Evolutionary conservation across 2,113 vertebrate species (phyloP).

Genomic region (Thermophis baileyi): DNA sequence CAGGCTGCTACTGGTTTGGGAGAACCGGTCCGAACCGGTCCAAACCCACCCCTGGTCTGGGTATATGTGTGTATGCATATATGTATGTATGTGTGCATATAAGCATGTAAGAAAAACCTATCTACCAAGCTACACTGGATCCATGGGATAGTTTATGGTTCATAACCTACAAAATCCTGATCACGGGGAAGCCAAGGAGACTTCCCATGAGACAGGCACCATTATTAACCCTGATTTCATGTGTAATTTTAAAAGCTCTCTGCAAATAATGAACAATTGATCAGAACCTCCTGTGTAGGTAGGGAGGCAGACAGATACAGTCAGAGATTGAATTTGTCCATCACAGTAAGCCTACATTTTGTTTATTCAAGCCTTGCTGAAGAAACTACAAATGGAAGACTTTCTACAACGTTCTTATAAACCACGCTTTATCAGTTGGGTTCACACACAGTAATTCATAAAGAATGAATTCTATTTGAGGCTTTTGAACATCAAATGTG

Average conservation of each 20-base stretch:
- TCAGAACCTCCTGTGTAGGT: neutral
- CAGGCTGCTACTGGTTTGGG: too few relatives aligned
- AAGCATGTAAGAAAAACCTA: neutral
- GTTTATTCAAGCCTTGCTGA: neutral
- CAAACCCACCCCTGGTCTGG: too few relatives aligned
- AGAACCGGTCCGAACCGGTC: too few relatives aligned
- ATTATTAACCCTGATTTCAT: neutral
- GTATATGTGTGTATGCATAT: neutral
- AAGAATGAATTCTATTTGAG: neutral
- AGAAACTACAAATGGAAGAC: neutral
- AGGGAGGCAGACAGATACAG: neutral
- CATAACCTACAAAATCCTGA: neutral
- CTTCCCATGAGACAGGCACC: neutral
- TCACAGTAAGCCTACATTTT: neutral
- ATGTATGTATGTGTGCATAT: neutral
- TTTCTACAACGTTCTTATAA: neutral
- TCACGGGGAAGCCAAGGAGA: neutral
- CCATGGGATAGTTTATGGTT: too few relatives aligned
- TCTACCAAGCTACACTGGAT: neutral
- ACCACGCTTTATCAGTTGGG: neutral
- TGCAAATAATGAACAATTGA: neutral
- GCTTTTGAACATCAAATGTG: neutral
- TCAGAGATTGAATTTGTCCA: neutral
- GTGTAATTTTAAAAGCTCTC: neutral
- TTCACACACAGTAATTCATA: neutral